Percentiles rank a stretch among this genome's conserved stretches.
Conservation (phyloP, 2,797 vertebrate species). For the Echeneis naucrates region DNA sequence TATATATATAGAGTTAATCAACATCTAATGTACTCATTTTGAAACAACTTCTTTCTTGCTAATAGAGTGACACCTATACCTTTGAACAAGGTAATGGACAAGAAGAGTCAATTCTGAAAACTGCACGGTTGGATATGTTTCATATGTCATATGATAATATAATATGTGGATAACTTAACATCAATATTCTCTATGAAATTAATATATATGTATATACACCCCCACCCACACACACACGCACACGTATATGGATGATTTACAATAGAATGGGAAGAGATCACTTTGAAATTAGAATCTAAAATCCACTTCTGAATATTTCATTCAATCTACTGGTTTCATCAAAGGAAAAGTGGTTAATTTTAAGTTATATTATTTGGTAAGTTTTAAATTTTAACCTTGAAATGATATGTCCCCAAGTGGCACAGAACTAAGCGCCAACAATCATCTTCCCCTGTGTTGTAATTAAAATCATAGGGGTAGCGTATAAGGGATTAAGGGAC, state of each 20-base stretch:
- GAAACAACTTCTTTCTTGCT: neutral
- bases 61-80: slow-evolving; percentile 9
- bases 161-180: neutral
- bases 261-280: neutral
- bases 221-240: too few relatives aligned
- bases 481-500: slow-evolving; percentile 22
- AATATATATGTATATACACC: too few relatives aligned
- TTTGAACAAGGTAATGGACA: neutral
- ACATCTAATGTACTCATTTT: slow-evolving; percentile 9
- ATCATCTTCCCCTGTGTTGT: slow-evolving; percentile 37
- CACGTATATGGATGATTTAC: neutral
- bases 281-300: neutral
- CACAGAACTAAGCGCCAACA: slow-evolving; percentile 37
- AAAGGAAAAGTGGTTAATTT: slow-evolving; percentile 27
- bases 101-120: too few relatives aligned
- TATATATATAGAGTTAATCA: neutral
- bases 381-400: slow-evolving; percentile 49
- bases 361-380: slow-evolving; percentile 19
- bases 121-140: slow-evolving; percentile 7
- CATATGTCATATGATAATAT: neutral
- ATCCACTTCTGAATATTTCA: slow-evolving; percentile 6
- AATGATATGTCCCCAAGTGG: slow-evolving; percentile 20
- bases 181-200: neutral
- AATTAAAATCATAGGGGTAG: slow-evolving; percentile 40
- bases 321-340: slow-evolving; percentile 12